phyloP scores from a whole-genome alignment of 2,113 vertebrate species.

The Ancistrus triradiatus region DNA sequence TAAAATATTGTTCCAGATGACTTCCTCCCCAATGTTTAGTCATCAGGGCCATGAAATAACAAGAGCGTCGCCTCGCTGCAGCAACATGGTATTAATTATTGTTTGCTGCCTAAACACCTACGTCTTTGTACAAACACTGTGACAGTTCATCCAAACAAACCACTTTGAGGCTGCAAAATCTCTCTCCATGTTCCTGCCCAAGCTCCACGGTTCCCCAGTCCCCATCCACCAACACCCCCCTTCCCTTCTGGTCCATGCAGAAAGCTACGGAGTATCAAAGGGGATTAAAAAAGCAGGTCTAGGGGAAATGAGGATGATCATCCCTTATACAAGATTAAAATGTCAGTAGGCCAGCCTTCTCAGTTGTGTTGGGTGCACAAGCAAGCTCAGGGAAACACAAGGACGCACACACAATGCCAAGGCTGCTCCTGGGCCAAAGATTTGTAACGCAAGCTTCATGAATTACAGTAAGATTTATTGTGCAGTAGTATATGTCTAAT shows the following conservation, averaged over 20 bases:
- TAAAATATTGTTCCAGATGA: constrained; percentile 83
- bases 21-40: constrained; percentile 76
- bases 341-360: constrained; percentile 63
- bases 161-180: constrained; percentile 84
- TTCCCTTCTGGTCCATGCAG: constrained; percentile 69
- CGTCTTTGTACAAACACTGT: constrained; percentile 89
- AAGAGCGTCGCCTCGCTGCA: constrained; percentile 76
- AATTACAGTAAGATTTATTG: constrained; percentile 79
- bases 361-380: constrained; percentile 57
- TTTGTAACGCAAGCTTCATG: constrained; percentile 63
- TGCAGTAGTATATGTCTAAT: constrained; percentile 69
- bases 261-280: constrained; percentile 66
- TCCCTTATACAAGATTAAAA: constrained; percentile 57
- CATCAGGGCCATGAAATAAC: constrained; percentile 80
- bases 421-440: constrained; percentile 59
- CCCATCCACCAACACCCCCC: constrained; percentile 44
- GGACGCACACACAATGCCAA: constrained; percentile 48
- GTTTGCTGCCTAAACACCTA: constrained; percentile 88
- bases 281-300: constrained; percentile 44
- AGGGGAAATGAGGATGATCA: constrained; percentile 70
- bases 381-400: constrained; percentile 48
- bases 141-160: constrained; percentile 89
- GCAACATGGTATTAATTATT: constrained; percentile 88
- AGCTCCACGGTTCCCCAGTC: constrained; percentile 38
- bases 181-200: constrained; percentile 73